These are phyloP conservation scores for Orthonyx spaldingii DNA, from an alignment of 2,113 vertebrate genomes.

Conservation along the genomic window DNA sequence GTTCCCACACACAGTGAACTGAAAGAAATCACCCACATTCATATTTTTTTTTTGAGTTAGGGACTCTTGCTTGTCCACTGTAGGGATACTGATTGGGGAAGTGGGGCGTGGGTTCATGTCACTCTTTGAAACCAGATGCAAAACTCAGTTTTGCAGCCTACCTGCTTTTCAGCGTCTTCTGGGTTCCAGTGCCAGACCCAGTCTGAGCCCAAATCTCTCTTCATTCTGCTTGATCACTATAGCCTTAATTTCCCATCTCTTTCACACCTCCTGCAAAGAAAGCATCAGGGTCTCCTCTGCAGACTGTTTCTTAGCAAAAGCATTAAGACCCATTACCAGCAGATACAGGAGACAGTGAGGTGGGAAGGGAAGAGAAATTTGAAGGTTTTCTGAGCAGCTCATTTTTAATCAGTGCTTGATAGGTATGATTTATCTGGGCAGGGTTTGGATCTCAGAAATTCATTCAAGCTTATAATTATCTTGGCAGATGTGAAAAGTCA, in stretches of 20 bases:
- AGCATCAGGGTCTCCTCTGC: background rate
- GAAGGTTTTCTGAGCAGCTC: background rate
- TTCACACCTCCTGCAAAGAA: background rate
- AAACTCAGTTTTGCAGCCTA: background rate
- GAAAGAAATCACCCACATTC: background rate
- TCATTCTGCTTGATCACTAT: background rate
- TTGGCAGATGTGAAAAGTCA: background rate
- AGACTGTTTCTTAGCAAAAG: background rate
- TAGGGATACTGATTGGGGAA: background rate
- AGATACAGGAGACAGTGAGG: background rate
- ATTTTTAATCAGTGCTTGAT: background rate
- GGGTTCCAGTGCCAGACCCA: background rate
- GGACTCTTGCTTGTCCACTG: background rate
- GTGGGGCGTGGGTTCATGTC: fast-evolving
- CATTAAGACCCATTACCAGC: background rate
- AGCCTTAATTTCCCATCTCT: background rate
- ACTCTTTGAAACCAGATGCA: fast-evolving
- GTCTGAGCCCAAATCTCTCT: background rate
- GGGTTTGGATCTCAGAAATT: background rate
- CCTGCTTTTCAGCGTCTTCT: background rate
- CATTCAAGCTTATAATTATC: constrained; percentile 28
- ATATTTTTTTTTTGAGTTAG: background rate
- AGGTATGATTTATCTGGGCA: background rate
- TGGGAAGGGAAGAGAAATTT: background rate
- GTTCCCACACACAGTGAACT: background rate